Evolutionary conservation across 2,888 invertebrate species (phyloP).

Genomic region (Rosalia funebris): DNA sequence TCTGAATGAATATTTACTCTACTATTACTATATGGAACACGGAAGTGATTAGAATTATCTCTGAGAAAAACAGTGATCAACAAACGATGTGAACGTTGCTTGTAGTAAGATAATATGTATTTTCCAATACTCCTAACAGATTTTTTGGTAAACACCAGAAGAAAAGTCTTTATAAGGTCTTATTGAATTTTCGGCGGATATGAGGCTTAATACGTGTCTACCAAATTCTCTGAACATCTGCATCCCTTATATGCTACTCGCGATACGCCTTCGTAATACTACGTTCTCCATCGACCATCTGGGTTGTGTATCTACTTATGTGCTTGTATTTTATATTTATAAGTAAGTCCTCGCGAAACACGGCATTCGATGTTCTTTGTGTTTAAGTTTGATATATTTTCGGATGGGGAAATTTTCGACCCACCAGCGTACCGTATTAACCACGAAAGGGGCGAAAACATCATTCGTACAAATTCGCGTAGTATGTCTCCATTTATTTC

Average conservation of each 20-base stretch:
- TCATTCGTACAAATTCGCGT: no score
- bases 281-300: constrained; percentile 35
- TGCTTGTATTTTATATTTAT: constrained; percentile 41
- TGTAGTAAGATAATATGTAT: no score
- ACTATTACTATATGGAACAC: no score
- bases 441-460: neutral
- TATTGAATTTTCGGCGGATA: constrained; percentile 26
- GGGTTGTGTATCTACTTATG: constrained; percentile 39
- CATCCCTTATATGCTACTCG: constrained; percentile 13
- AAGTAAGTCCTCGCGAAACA: constrained; percentile 31
- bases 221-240: constrained; percentile 27
- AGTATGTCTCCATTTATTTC: no score
- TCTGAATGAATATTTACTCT: no score
- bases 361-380: constrained; percentile 24
- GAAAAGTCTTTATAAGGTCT: constrained; percentile 12
- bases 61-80: no score
- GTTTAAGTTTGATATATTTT: constrained; percentile 23
- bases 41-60: no score
- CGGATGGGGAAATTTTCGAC: neutral
- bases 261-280: constrained; percentile 13
- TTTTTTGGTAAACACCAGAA: neutral
- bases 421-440: neutral
- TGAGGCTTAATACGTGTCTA: constrained; percentile 20
- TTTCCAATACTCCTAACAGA: no score
- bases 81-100: no score